A percentile compares a stretch with the other conserved stretches of the same genome.
Conservation (phyloP, 1,140 invertebrate species). For the Pseudomyrmex dendroicus region DNA sequence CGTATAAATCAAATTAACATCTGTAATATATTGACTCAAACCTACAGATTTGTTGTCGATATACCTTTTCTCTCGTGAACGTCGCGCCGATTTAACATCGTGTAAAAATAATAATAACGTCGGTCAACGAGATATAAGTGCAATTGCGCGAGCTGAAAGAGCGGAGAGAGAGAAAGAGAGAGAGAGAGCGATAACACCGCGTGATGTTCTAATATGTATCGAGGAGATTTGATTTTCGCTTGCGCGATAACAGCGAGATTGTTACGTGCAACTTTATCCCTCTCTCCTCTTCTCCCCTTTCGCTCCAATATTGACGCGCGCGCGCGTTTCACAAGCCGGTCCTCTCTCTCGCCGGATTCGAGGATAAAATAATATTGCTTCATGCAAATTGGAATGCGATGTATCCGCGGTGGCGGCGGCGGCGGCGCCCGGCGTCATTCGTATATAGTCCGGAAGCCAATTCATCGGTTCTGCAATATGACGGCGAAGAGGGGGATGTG, state of each 20-base stretch:
- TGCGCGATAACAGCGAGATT: background rate
- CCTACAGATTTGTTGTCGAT: too few relatives aligned
- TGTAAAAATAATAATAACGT: too few relatives aligned
- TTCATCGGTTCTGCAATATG: conserved; percentile 42
- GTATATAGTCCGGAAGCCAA: conserved; percentile 49
- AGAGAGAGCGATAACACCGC: background rate
- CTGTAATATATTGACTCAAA: too few relatives aligned
- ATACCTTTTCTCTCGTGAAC: too few relatives aligned
- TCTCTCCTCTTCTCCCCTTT: background rate
- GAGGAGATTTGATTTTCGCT: conserved; percentile 9
- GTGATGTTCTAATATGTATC: background rate
- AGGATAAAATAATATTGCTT: conserved; percentile 72
- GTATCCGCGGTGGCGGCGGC: background rate
- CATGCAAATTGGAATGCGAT: conserved; percentile 66
- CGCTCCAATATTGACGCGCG: conserved; percentile 13
- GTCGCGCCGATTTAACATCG: too few relatives aligned
- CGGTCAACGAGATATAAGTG: background rate
- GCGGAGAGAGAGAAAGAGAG: background rate
- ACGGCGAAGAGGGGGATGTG: conserved; percentile 20
- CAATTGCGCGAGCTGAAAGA: too few relatives aligned
- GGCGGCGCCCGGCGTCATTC: conserved; percentile 24
- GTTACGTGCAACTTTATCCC: conserved; percentile 1
- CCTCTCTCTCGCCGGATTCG: conserved; percentile 45
- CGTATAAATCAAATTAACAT: too few relatives aligned
- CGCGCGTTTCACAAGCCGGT: conserved; percentile 38